A percentile compares a stretch with the other conserved stretches of the same genome.
These are phyloP conservation scores for Microctonus aethiopoides DNA, from an alignment of 2,888 invertebrate genomes.

Conservation along the genomic window DNA sequence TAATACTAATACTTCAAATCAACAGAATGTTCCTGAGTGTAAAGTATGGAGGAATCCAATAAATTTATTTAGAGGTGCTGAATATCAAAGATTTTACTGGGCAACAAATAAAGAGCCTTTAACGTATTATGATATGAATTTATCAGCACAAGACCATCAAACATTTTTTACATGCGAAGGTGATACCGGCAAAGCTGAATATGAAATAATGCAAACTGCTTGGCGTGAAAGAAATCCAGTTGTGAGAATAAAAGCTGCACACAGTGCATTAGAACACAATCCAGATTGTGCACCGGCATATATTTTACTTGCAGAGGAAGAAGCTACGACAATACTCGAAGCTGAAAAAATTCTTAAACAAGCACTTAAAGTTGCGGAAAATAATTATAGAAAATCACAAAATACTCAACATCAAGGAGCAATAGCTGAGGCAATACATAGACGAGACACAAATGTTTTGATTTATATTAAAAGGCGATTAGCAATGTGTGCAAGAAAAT, in stretches of 20 bases:
- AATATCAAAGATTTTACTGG: conserved; percentile 95
- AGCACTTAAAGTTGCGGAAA: conserved; percentile 86
- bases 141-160: conserved; percentile 98
- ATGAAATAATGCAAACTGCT: conserved; percentile 95
- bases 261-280: conserved; percentile 86
- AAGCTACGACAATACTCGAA: conserved; percentile 91
- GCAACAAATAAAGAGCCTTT: conserved; percentile 93
- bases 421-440: conserved; percentile 80
- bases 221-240: conserved; percentile 95
- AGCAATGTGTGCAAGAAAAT: conserved; percentile 97
- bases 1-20: conserved; percentile 61
- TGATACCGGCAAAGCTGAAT: conserved; percentile 87
- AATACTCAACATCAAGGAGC: conserved; percentile 81
- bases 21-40: conserved; percentile 78
- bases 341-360: conserved; percentile 85
- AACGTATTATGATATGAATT: conserved; percentile 99
- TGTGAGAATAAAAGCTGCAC: conserved; percentile 90
- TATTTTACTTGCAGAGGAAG: conserved; percentile 95
- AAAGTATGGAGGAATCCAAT: conserved; percentile 98
- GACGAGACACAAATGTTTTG: conserved; percentile 91
- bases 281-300: conserved; percentile 95
- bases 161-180: conserved; percentile 94
- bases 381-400: conserved; percentile 84
- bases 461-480: conserved; percentile 93
- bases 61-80: conserved; percentile 94